Percentiles rank a stretch among this genome's conserved stretches.
These are phyloP conservation scores for Gryllus bimaculatus DNA, from an alignment of 1,140 invertebrate species.

Conservation along the genomic window DNA sequence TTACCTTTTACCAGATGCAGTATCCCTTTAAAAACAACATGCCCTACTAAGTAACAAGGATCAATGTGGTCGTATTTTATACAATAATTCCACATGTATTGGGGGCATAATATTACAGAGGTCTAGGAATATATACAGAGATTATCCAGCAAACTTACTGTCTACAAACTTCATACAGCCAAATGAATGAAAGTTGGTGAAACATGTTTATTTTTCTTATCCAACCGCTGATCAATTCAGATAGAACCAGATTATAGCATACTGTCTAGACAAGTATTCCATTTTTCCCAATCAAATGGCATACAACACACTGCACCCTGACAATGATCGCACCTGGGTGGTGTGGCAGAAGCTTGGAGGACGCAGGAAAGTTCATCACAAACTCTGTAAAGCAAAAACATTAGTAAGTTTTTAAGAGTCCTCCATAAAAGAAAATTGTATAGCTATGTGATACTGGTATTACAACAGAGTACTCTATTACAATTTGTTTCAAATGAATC, in stretches of 20 bases:
- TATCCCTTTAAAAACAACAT: too few relatives aligned
- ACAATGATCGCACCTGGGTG: slow-evolving; percentile 30
- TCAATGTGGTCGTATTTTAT: too few relatives aligned
- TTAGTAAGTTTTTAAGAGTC: slow-evolving; percentile 19
- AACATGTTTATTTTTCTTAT: neutral
- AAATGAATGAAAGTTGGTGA: slow-evolving; percentile 3
- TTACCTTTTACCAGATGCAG: too few relatives aligned
- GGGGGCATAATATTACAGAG: too few relatives aligned
- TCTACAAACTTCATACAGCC: slow-evolving; percentile 17
- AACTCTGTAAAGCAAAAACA: slow-evolving; percentile 25
- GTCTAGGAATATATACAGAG: too few relatives aligned
- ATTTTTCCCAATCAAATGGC: slow-evolving; percentile 27
- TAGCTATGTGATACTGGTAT: too few relatives aligned
- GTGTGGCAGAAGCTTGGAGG: slow-evolving; percentile 31
- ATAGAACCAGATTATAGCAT: slow-evolving; percentile 27
- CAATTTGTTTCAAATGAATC: neutral
- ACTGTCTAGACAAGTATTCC: slow-evolving; percentile 28
- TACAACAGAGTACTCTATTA: neutral
- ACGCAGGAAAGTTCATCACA: slow-evolving; percentile 28
- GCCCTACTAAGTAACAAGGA: too few relatives aligned
- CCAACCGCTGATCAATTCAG: slow-evolving; percentile 13
- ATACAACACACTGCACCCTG: slow-evolving; percentile 23
- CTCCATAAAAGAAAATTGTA: neutral
- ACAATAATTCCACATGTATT: too few relatives aligned
- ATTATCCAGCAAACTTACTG: slow-evolving; percentile 8